These are phyloP conservation scores for Atta colombica DNA, from an alignment of 1,140 invertebrate species.

Conservation along the genomic window DNA sequence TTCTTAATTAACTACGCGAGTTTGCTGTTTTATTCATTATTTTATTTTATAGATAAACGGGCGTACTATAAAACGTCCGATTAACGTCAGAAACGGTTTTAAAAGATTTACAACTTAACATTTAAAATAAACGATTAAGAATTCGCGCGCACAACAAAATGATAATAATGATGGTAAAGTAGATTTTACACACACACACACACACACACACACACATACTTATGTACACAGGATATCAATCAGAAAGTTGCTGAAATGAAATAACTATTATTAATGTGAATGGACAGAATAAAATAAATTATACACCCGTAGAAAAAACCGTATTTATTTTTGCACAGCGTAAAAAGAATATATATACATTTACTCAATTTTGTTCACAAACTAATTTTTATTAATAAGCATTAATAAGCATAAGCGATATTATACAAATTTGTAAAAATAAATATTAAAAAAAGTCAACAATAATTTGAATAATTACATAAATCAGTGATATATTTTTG, in stretches of 20 bases:
- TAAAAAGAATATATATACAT: not conserved
- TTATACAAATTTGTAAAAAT: not conserved
- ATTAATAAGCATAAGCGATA: not conserved
- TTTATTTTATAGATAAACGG: conserved; percentile 24
- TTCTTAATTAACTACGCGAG: conserved; percentile 27
- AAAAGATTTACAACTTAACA: conserved; percentile 1
- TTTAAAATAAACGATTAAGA: not conserved
- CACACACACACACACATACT: too few species aligned
- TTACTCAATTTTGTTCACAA: not conserved
- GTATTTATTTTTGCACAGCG: not conserved
- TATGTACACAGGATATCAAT: not conserved
- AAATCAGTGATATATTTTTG: not conserved
- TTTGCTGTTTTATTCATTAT: not conserved
- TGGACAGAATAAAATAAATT: not conserved
- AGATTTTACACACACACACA: too few species aligned
- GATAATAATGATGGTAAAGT: conserved; percentile 17
- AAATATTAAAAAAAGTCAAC: not conserved
- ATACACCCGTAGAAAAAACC: not conserved
- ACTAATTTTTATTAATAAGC: not conserved
- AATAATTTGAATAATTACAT: not conserved
- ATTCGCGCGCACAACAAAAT: not conserved
- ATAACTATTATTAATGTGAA: not conserved
- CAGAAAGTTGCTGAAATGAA: not conserved
- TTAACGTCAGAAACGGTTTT: not conserved
- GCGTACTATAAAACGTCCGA: not conserved